Percentiles rank a stretch among this genome's conserved stretches.
phyloP scores from a whole-genome alignment of 2,888 invertebrate genomes.

The Cosmia trapezina region DNA sequence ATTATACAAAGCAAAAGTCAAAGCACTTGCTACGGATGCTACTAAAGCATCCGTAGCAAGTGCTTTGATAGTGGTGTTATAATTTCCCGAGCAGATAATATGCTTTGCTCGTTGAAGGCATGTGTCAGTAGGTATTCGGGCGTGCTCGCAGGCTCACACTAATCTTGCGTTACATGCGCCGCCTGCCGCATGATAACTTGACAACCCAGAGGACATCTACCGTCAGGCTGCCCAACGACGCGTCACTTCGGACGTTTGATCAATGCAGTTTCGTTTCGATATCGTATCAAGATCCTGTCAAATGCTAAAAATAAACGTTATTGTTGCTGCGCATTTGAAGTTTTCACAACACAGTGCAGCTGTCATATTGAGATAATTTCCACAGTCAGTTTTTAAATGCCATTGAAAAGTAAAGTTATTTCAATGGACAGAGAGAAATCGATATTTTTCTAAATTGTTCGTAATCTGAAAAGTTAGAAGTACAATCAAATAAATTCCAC shows the following conservation, averaged over 20 bases:
- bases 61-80: slow-evolving; percentile 28
- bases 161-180: slow-evolving; percentile 68
- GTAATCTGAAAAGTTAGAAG: not conserved
- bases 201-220: slow-evolving; percentile 57
- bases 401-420: not conserved
- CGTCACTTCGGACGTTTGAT: not conserved
- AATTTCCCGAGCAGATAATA: slow-evolving; percentile 43
- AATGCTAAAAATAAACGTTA: not conserved
- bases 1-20: not conserved
- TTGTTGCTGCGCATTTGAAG: too few relatives aligned
- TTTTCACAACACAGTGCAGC: not conserved
- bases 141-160: slow-evolving; percentile 63
- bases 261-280: slow-evolving; percentile 15
- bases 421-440: not conserved
- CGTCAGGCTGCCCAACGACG: slow-evolving; percentile 15
- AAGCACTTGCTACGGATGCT: too few relatives aligned
- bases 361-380: not conserved
- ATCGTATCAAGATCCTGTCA: not conserved
- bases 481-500: slow-evolving; percentile 23
- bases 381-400: not conserved
- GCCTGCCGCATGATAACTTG: slow-evolving; percentile 70
- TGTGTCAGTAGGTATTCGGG: slow-evolving; percentile 55
- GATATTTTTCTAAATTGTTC: not conserved
- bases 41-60: not conserved
- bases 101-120: slow-evolving; percentile 62